A percentile compares a stretch with the other conserved stretches of the same genome.
These are phyloP conservation scores for Torymus auratus DNA, from an alignment of 2,888 invertebrate genomes.

Conservation along the genomic window DNA sequence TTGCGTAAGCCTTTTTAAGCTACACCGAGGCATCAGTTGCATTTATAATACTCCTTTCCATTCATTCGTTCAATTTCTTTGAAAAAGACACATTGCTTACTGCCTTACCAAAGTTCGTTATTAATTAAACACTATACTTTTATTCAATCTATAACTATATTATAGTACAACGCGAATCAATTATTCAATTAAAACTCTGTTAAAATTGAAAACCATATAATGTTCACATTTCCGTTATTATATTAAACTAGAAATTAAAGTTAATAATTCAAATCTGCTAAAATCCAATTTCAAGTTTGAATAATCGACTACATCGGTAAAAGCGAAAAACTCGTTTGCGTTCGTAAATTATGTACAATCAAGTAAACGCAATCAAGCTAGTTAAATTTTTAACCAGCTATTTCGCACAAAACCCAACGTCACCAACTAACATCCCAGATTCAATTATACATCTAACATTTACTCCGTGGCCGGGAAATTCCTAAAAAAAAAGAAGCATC, in stretches of 20 bases:
- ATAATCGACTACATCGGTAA: conserved; percentile 5
- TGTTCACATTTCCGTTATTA: no score
- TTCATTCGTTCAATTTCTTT: neutral
- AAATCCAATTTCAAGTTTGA: conserved; percentile 22
- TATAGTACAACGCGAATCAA: no score
- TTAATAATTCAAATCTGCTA: neutral
- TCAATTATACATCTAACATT: neutral
- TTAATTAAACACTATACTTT: neutral
- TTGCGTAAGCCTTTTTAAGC: conserved; percentile 30
- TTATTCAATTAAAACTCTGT: no score
- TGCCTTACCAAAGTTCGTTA: neutral
- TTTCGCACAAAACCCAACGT: neutral
- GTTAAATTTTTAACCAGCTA: no score
- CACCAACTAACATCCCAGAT: neutral
- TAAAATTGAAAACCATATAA: no score
- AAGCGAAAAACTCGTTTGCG: neutral
- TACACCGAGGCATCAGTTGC: neutral
- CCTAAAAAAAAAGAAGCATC: neutral
- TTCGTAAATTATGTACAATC: conserved; percentile 19
- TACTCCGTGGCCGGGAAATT: no score
- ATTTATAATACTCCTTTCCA: conserved; percentile 16
- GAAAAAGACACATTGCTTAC: neutral
- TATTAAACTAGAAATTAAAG: no score
- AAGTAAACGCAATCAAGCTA: conserved; percentile 11
- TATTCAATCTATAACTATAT: neutral